Percentiles rank a stretch among this genome's conserved stretches.
Evolutionary conservation across 23 tunicate species (phyloP).

Genomic region (Clavelina lepadiformis): DNA sequence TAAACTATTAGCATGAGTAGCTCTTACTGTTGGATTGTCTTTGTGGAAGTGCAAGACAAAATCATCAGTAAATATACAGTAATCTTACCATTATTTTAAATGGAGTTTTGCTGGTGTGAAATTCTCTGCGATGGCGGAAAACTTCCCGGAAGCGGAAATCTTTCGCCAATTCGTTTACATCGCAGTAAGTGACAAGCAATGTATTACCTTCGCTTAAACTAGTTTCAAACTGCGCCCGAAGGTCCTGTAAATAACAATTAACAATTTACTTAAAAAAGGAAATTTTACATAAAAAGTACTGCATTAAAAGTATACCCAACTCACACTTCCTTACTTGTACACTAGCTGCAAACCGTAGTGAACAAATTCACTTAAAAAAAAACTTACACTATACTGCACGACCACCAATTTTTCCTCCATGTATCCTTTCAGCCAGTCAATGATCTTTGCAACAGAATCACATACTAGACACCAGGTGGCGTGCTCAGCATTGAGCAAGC

Average conservation of each 20-base stretch:
- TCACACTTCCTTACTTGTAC: too few relatives aligned
- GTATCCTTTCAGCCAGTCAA: conserved; percentile 62
- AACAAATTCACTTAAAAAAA: not conserved
- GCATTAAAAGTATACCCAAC: not conserved
- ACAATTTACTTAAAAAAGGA: not conserved
- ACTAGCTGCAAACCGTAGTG: not conserved
- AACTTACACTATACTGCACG: conserved; percentile 59
- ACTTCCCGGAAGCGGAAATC: conserved; percentile 77
- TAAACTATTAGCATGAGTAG: not conserved
- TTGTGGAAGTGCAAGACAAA: not conserved
- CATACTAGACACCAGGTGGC: conserved; percentile 89
- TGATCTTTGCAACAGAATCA: conserved; percentile 65
- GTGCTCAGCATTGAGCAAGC: conserved; percentile 54
- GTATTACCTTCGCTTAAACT: conserved; percentile 86
- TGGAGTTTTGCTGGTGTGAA: conserved; percentile 65
- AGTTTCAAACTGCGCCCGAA: conserved; percentile 82
- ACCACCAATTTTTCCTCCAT: conserved; percentile 32
- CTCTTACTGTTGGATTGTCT: not conserved
- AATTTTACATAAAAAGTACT: not conserved
- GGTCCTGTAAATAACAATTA: conserved; percentile 34
- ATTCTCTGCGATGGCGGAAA: conserved; percentile 44
- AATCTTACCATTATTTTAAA: conserved; percentile 90
- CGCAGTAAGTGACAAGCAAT: conserved; percentile 84
- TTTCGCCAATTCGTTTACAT: conserved; percentile 56
- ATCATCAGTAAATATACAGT: too few relatives aligned